Evolutionary conservation across 2,888 invertebrate genomes (phyloP).

Genomic region (Tetranychus piercei): DNA sequence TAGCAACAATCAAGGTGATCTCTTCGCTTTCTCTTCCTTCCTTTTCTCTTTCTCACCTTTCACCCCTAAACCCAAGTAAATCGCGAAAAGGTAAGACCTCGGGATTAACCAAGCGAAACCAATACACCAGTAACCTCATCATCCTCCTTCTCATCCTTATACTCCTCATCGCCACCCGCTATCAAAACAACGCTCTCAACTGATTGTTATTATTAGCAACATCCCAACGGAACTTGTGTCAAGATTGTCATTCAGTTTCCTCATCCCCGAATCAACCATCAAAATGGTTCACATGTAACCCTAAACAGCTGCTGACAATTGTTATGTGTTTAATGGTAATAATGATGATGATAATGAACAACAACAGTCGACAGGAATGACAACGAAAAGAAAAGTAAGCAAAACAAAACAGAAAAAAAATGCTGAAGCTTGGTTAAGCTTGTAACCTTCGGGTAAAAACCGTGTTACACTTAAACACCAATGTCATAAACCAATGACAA

Average conservation of each 20-base stretch:
- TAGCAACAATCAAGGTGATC: neutral
- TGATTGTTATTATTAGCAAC: neutral
- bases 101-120: neutral
- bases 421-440: neutral
- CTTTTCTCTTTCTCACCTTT: neutral
- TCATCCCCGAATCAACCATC: no score
- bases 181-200: neutral
- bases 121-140: neutral
- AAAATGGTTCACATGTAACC: neutral
- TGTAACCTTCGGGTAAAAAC: neutral
- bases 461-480: conserved; percentile 1
- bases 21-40: neutral
- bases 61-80: neutral
- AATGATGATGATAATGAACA: neutral
- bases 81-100: neutral
- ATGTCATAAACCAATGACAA: conserved; percentile 1
- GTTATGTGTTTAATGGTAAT: neutral
- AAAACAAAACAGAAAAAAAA: neutral
- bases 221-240: no score
- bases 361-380: neutral
- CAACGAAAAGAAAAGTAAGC: neutral
- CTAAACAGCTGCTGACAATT: neutral
- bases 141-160: neutral
- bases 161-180: neutral
- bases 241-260: no score